Conservation (phyloP, 2,888 invertebrate species). For the Gari tellinella region DNA sequence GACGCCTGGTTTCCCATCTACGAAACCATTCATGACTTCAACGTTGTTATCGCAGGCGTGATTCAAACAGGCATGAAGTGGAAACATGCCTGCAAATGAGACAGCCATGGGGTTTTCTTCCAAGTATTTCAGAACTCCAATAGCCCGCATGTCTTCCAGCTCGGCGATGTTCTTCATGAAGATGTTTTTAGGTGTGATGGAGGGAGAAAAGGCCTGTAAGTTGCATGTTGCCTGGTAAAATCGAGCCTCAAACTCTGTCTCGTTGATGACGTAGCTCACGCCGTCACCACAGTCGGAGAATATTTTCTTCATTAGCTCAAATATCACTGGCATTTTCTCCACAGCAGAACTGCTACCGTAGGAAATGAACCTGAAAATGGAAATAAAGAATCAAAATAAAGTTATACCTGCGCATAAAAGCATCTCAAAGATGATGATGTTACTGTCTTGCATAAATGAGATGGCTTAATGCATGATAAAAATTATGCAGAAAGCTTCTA, state of each 20-base stretch:
- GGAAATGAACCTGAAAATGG: slow-evolving; percentile 74
- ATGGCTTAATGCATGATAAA: too few relatives aligned
- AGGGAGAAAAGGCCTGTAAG: slow-evolving; percentile 74
- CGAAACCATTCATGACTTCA: slow-evolving; percentile 74
- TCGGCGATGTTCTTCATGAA: slow-evolving; percentile 65
- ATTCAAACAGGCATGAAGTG: slow-evolving; percentile 79
- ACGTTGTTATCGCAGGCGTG: slow-evolving; percentile 79
- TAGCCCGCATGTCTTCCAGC: slow-evolving; percentile 59
- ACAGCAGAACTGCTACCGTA: slow-evolving; percentile 70
- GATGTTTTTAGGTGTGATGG: slow-evolving; percentile 69
- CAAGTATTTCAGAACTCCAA: slow-evolving; percentile 65
- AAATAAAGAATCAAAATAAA: not conserved
- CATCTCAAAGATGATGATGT: too few relatives aligned
- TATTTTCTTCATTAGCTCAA: slow-evolving; percentile 66
- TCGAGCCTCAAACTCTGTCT: slow-evolving; percentile 77
- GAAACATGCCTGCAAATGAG: slow-evolving; percentile 77
- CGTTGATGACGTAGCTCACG: slow-evolving; percentile 69
- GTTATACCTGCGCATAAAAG: not conserved
- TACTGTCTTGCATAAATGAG: too few relatives aligned
- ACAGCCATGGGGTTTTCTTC: slow-evolving; percentile 66
- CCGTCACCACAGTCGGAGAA: slow-evolving; percentile 72
- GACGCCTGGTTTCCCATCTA: slow-evolving; percentile 69
- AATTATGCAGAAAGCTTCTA: too few relatives aligned
- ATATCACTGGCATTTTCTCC: slow-evolving; percentile 68
- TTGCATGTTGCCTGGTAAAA: slow-evolving; percentile 80